Evolutionary conservation across 1,140 invertebrate species (phyloP).

Genomic region (Orchesella cincta): DNA sequence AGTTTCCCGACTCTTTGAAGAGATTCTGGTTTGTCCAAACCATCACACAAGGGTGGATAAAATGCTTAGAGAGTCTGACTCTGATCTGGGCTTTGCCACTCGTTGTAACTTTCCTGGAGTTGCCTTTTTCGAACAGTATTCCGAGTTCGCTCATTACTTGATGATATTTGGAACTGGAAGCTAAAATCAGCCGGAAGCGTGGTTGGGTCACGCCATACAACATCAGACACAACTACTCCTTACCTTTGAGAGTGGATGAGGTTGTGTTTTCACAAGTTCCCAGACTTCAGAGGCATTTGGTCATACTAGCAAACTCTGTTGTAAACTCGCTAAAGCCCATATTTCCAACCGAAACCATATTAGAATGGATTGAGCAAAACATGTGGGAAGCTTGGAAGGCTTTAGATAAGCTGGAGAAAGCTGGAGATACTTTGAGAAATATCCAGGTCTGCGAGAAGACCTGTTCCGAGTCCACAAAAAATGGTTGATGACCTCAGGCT

Average conservation of each 20-base stretch:
- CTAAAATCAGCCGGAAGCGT: slow-evolving; percentile 41
- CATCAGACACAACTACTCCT: slow-evolving; percentile 72
- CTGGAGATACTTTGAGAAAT: slow-evolving; percentile 38
- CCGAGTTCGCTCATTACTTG: slow-evolving; percentile 39
- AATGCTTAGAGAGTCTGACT: slow-evolving; percentile 37
- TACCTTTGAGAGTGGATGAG: slow-evolving; percentile 71
- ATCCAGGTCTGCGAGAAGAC: slow-evolving; percentile 39
- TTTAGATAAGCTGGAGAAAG: slow-evolving; percentile 39
- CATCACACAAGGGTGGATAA: slow-evolving; percentile 29
- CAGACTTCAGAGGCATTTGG: slow-evolving; percentile 38
- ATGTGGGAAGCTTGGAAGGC: slow-evolving; percentile 46
- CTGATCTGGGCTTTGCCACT: slow-evolving; percentile 41
- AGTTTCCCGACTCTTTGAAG: slow-evolving; percentile 38
- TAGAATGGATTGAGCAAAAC: slow-evolving; percentile 50
- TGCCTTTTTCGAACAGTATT: slow-evolving; percentile 48
- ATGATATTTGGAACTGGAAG: slow-evolving; percentile 43
- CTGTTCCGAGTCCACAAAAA: slow-evolving; percentile 37
- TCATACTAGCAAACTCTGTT: slow-evolving; percentile 41
- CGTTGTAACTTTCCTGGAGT: slow-evolving; percentile 51
- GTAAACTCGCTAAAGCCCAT: slow-evolving; percentile 43
- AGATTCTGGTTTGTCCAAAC: slow-evolving; percentile 46
- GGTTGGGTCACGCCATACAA: slow-evolving; percentile 81
- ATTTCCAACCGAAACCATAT: slow-evolving; percentile 36
- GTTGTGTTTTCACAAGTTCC: slow-evolving; percentile 41
- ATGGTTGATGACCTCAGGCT: slow-evolving; percentile 44